Base-by-base conservation (phyloP, 2,113 vertebrate species). In the Elephas maximus region DNA sequence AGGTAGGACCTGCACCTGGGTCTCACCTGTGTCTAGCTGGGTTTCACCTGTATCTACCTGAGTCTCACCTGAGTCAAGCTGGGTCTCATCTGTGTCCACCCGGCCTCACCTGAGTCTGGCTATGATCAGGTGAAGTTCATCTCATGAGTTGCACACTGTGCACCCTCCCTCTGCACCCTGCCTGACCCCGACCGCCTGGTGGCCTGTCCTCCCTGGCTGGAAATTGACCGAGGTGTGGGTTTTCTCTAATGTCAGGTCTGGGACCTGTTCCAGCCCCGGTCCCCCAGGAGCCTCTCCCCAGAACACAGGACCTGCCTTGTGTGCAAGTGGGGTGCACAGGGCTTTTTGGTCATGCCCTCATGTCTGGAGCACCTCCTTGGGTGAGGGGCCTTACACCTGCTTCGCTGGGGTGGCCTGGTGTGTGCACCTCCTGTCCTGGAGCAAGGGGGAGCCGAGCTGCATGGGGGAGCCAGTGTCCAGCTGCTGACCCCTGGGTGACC, bases 1-100 rank as follows among this genome's bases (percentile, higher is more conserved):
- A 99, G 99, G 99, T 99, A 99, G 98, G 97, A 1, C 24, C 37
- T 21, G 7, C 18, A 28, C 37, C 18, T 28, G 17, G 28, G 2
- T 7, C 26, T 24, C n/a, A 4, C 14, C 95, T 28, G 11, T 0
- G 57, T 17, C 41, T 41, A 1, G 6, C 33, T 6, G 11, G 12
- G 15, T 23, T 63, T 17, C 14, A 15, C 14, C 23, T 17, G 60
- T 8, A 15, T 37, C 14, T 63, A 41, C 24, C 24, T 21, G 17
- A 37, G 33, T 9, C 69, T 23, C 65, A 24, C 33, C 30, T 37
- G 80, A n/a, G 94, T n/a, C 2, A 37, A 37, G 37, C 18, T 28
- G 17, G 28, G 2, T 26, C 63, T 65, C 26, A 24, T 24, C 63
- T 28, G 69, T 18, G 14, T 17, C 5, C 69, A 71, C 17, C 69